Percentiles rank a stretch among this genome's conserved stretches.
phyloP scores from a whole-genome alignment of 2,888 invertebrate species.

The Tenodera sinensis region DNA sequence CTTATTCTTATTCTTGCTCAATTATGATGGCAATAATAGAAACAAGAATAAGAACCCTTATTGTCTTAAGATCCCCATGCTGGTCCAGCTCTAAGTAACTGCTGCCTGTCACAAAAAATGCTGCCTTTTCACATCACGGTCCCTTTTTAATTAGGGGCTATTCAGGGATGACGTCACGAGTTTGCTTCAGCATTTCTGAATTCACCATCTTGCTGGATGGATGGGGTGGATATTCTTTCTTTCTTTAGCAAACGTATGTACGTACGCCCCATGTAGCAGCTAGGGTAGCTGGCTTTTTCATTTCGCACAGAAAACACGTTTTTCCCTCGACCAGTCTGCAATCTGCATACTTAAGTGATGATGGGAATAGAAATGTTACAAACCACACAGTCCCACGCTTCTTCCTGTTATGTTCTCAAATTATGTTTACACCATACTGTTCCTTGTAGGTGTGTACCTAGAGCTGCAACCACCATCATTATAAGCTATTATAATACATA shows the following conservation, averaged over 20 bases:
- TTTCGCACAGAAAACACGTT: neutral
- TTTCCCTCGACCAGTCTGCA: neutral
- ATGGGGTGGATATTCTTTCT: neutral
- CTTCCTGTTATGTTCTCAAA: too few relatives aligned
- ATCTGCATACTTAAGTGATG: neutral
- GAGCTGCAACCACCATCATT: too few relatives aligned
- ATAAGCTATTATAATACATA: too few relatives aligned
- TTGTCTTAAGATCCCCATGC: neutral
- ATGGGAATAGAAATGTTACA: neutral
- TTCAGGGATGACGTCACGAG: neutral
- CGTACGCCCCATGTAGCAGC: neutral
- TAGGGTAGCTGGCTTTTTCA: neutral
- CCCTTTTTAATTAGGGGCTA: neutral
- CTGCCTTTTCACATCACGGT: neutral
- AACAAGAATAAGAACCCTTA: neutral
- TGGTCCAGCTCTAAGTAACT: neutral
- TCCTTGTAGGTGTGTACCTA: too few relatives aligned
- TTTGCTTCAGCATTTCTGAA: neutral
- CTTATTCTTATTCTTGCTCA: neutral
- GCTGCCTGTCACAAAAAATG: neutral
- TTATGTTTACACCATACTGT: too few relatives aligned
- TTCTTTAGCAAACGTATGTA: neutral
- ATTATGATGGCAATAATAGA: neutral
- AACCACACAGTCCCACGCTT: neutral
- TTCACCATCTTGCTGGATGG: neutral